phyloP scores from a whole-genome alignment of 2,113 vertebrate species.

The Cyphomyrus plagiostoma region DNA sequence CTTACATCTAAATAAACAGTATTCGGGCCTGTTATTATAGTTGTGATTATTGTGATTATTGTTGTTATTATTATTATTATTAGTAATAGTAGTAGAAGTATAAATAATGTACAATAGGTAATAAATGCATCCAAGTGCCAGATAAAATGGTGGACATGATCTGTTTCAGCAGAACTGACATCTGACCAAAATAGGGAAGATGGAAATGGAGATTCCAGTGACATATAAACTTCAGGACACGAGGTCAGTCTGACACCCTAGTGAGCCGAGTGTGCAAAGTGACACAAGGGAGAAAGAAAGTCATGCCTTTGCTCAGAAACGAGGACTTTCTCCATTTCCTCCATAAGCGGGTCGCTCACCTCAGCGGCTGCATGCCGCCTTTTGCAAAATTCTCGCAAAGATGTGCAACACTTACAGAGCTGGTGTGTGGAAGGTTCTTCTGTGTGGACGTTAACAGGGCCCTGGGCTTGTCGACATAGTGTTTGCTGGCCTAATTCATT shows the following conservation, averaged over 20 bases:
- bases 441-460: neutral
- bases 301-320: neutral
- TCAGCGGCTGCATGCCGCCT: neutral
- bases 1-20: neutral
- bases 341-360: neutral
- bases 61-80: neutral
- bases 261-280: neutral
- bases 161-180: neutral
- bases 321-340: neutral
- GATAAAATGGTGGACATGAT: neutral
- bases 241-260: neutral
- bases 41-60: neutral
- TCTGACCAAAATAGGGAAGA: neutral
- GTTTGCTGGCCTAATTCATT: neutral
- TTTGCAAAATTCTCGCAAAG: neutral
- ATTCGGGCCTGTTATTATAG: neutral
- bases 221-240: neutral
- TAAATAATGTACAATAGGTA: neutral
- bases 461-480: neutral
- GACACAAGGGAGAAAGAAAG: neutral
- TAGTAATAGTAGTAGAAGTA: neutral
- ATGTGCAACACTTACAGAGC: neutral
- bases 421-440: neutral
- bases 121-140: neutral
- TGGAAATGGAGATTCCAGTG: neutral